These are phyloP conservation scores for Squalus acanthias DNA, from an alignment of 2,797 vertebrate species.

Conservation along the genomic window DNA sequence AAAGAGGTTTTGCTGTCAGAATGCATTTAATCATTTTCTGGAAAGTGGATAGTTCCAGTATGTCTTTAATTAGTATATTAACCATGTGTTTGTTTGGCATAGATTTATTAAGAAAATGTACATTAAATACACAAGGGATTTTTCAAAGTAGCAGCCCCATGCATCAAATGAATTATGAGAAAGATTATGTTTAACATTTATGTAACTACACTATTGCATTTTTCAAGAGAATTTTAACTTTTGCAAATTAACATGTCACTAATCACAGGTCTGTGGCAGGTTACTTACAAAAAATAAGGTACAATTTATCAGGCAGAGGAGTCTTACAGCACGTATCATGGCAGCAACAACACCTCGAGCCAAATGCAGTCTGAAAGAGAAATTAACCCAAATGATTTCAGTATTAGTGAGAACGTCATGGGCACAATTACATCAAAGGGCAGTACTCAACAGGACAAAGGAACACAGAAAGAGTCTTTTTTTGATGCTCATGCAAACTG, in stretches of 20 bases:
- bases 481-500: conserved; percentile 43
- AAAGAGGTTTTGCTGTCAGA: background rate
- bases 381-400: conserved; percentile 34
- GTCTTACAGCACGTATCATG: background rate
- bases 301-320: background rate
- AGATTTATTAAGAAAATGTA: background rate
- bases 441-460: conserved; percentile 38
- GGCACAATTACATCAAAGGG: conserved; percentile 19
- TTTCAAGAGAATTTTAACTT: background rate
- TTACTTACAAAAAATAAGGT: background rate
- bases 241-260: background rate
- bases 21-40: background rate
- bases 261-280: background rate
- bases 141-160: background rate
- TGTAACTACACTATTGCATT: background rate
- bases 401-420: conserved; percentile 38
- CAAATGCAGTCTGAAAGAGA: conserved; percentile 42
- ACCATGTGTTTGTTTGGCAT: background rate
- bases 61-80: background rate
- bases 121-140: background rate
- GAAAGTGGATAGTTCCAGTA: background rate
- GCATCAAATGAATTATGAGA: background rate
- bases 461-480: conserved; percentile 32
- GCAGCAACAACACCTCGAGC: conserved; percentile 38
- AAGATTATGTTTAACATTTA: background rate